Base-by-base conservation (phyloP, 92 coral and sea anemone genomes). In the Heteractis magnifica region DNA sequence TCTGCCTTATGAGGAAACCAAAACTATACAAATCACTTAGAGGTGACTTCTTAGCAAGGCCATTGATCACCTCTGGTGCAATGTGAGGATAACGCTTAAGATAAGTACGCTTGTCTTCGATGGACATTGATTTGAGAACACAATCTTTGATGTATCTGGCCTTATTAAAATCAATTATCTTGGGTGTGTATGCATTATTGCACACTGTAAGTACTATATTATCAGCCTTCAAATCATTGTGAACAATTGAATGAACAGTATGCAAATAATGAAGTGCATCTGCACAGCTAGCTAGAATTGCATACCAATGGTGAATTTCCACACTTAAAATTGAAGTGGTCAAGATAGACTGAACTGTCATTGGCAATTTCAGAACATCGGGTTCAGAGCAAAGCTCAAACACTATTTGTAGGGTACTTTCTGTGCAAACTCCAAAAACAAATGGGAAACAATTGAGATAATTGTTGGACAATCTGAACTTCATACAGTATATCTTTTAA, bases 201-300 rank as follows among this genome's bases (percentile, higher is more conserved):
- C 51, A 52, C 48, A 55, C 4, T 11, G 50, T 77, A 8, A 77
- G 65, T 13, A 77, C 81, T 53, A 77, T 55, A 34, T 77, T 77
- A 77, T 77, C 81, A 77, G 68, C 23, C 81, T 77, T 77, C 49
- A 77, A 53, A 55, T 77, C 81, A 77, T 77, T 77, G 23, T 77
- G 81, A 58, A 77, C 81, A 12, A 77, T 68, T 53, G 70, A 77
- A 19, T 19, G 49, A 6, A 34, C 44, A 16, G 50, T 21, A 77
- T 77, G 81, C 71, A 77, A 77, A 77, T 77, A 77, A 26, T 77
- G 56, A 21, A 77, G 70, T 53, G 81, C 81, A 77, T 77, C 81
- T 52, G 81, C 81, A 75, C 81, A 77, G 65, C 23, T 44, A 77
- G 41, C 65, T 56, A 77, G 23, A 48, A 77, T 34, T 19, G 13